Evolutionary conservation across 2,113 vertebrate genomes (phyloP).

Genomic region (Haliaeetus leucogaster): DNA sequence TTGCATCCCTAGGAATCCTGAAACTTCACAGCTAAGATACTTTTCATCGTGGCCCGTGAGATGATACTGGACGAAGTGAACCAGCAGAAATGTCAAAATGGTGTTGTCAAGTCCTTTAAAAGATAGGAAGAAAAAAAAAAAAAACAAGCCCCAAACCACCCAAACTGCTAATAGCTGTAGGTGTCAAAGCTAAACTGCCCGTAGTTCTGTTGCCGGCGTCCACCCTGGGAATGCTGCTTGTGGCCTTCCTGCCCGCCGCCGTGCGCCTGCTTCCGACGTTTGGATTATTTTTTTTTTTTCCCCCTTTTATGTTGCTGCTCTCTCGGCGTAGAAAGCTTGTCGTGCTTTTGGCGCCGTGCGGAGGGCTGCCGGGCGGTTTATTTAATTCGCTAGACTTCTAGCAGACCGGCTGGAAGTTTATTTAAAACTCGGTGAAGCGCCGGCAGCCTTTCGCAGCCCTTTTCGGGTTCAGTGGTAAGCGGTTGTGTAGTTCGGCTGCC

Average conservation of each 20-base stretch:
- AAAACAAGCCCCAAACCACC: too few species aligned
- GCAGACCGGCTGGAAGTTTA: neutral
- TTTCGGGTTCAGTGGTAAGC: fast-evolving
- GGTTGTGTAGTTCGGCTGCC: neutral
- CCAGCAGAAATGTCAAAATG: neutral
- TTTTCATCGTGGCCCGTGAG: fast-evolving
- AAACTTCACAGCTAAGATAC: neutral
- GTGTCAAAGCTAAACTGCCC: fast-evolving
- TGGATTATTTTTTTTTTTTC: neutral
- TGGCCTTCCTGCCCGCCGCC: fast-evolving
- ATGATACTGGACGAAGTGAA: neutral
- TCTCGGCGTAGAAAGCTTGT: neutral
- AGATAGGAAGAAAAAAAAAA: neutral
- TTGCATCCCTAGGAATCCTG: neutral
- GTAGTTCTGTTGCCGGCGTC: neutral
- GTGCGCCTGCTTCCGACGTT: fast-evolving
- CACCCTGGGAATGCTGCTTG: fast-evolving
- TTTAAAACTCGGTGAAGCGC: neutral
- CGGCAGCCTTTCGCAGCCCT: neutral
- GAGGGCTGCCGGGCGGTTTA: fast-evolving
- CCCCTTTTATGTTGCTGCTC: neutral
- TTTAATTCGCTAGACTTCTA: neutral
- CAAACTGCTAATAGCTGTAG: neutral
- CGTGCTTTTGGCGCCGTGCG: neutral
- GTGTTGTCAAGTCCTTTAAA: neutral